Conservation (phyloP, 1,140 invertebrate species). For the Drosophila setifemur region DNA sequence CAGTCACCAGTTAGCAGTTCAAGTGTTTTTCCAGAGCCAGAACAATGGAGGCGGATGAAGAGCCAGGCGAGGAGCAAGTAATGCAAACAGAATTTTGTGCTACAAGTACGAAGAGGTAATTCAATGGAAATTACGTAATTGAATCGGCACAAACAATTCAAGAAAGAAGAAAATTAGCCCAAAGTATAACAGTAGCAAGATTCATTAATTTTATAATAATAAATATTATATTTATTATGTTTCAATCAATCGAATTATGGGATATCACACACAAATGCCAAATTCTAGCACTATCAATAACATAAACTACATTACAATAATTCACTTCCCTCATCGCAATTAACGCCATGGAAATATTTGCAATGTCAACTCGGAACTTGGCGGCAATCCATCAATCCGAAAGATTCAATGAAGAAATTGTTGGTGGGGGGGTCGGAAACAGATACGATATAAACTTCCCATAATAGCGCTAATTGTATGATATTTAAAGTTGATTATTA, state of each 20-base stretch:
- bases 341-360: constrained; percentile 24
- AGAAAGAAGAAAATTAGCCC: neutral
- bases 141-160: constrained; percentile 5
- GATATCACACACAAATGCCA: too few relatives aligned
- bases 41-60: constrained; percentile 30
- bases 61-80: neutral
- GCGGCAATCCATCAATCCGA: constrained; percentile 32
- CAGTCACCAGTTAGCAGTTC: constrained; percentile 36
- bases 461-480: constrained; percentile 73
- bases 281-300: neutral
- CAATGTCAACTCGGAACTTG: constrained; percentile 33
- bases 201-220: too few relatives aligned
- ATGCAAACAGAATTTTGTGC: constrained; percentile 36
- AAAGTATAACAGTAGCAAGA: neutral
- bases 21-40: constrained; percentile 45
- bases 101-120: constrained; percentile 52
- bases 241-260: too few relatives aligned
- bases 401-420: constrained; percentile 18
- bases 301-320: constrained; percentile 13
- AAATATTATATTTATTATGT: too few relatives aligned
- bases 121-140: constrained; percentile 62
- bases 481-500: constrained; percentile 79
- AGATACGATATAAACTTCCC: constrained; percentile 45
- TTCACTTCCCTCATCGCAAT: constrained; percentile 30
- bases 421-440: neutral